Conservation (phyloP, 2,888 invertebrate genomes). For the Dyspetes luteomarginatus region DNA sequence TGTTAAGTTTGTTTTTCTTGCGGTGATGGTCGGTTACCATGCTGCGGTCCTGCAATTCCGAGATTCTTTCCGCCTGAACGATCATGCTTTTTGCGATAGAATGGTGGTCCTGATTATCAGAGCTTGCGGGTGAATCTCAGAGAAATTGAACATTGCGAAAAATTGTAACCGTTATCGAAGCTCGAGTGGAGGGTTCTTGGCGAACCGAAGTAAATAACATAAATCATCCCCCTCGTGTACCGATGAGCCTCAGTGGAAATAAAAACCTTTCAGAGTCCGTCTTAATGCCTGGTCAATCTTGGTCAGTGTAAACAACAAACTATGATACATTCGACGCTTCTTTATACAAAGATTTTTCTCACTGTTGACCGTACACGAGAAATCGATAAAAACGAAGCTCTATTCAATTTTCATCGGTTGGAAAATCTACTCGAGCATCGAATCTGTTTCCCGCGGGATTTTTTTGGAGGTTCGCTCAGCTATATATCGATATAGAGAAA, state of each 20-base stretch:
- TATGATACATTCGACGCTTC: background rate
- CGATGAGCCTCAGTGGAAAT: background rate
- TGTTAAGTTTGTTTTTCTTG: constrained; percentile 70
- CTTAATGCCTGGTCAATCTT: background rate
- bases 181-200: background rate
- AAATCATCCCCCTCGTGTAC: background rate
- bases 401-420: constrained; percentile 35
- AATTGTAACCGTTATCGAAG: background rate
- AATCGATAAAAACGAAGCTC: constrained; percentile 36
- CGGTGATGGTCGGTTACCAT: constrained; percentile 5
- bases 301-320: constrained; percentile 15
- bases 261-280: background rate
- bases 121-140: background rate
- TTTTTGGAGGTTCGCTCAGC: background rate
- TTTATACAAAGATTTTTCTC: constrained; percentile 20
- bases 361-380: background rate
- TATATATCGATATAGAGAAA: background rate
- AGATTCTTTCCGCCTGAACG: background rate
- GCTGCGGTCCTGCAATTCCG: constrained; percentile 1
- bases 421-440: constrained; percentile 44
- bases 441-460: constrained; percentile 38
- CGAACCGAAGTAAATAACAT: constrained; percentile 11
- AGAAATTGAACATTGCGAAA: background rate
- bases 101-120: background rate
- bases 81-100: background rate